phyloP scores from a whole-genome alignment of 2,888 invertebrate genomes.

The Cataglyphis livida region DNA sequence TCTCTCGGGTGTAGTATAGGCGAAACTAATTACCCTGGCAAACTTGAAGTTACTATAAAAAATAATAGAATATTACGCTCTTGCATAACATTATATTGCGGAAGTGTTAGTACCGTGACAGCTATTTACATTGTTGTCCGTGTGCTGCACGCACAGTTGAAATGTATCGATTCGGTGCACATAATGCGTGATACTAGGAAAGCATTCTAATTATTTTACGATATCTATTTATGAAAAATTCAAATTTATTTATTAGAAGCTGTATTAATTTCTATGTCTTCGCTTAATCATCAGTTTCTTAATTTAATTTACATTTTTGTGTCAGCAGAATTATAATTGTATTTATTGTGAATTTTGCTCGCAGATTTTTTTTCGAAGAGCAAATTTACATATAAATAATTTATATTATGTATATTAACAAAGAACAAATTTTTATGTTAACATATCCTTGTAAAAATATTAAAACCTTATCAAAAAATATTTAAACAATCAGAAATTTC shows the following conservation, averaged over 20 bases:
- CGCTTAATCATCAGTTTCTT: neutral
- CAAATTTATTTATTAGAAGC: neutral
- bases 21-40: neutral
- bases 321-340: slow-evolving; percentile 13
- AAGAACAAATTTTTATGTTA: neutral
- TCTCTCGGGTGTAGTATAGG: neutral
- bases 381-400: neutral
- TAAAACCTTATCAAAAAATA: neutral
- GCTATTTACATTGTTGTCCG: slow-evolving; percentile 18
- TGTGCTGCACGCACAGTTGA: slow-evolving; percentile 21
- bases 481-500: neutral
- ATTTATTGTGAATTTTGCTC: slow-evolving; percentile 10
- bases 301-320: slow-evolving; percentile 28
- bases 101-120: slow-evolving; percentile 9
- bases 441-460: neutral
- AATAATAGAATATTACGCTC: slow-evolving; percentile 25
- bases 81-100: slow-evolving; percentile 28
- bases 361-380: slow-evolving; percentile 1
- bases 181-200: neutral
- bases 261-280: neutral
- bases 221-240: slow-evolving; percentile 1
- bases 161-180: slow-evolving; percentile 13
- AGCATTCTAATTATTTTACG: neutral
- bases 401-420: neutral
- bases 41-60: slow-evolving; percentile 26